phyloP scores from a whole-genome alignment of 2,888 invertebrate genomes.

The Chesias legatella region DNA sequence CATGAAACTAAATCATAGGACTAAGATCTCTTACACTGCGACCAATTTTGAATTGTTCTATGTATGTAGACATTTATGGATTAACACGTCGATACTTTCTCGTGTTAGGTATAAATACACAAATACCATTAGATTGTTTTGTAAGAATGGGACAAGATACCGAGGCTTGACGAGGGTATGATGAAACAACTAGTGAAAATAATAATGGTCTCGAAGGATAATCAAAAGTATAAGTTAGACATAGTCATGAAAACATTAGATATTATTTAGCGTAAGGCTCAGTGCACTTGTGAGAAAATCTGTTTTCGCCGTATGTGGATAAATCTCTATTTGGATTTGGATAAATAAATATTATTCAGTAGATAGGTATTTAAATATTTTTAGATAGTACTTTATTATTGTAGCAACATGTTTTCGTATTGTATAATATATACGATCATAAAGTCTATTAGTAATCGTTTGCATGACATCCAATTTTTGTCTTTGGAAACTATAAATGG shows the following conservation, averaged over 20 bases:
- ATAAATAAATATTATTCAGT: constrained; percentile 13
- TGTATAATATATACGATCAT: constrained; percentile 12
- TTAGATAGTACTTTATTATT: constrained; percentile 18
- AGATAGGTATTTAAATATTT: constrained; percentile 22
- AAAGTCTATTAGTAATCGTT: constrained; percentile 4
- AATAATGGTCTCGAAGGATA: constrained; percentile 18
- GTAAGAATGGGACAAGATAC: background rate
- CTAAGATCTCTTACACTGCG: constrained; percentile 1
- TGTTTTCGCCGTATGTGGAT: constrained; percentile 1
- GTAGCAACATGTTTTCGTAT: constrained; percentile 13
- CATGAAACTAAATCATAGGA: constrained; percentile 8
- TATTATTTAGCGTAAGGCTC: constrained; percentile 5
- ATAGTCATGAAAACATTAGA: constrained; percentile 12
- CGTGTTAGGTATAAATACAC: background rate
- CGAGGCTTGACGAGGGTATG: background rate
- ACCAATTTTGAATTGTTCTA: background rate
- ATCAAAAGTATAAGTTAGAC: constrained; percentile 13
- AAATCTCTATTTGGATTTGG: constrained; percentile 2
- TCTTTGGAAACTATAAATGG: constrained; percentile 2
- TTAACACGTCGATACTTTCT: background rate
- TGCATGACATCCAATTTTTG: constrained; percentile 14
- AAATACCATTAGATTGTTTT: background rate
- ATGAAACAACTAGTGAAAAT: constrained; percentile 18
- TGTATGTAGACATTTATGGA: background rate
- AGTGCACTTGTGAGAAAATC: constrained; percentile 3